Evolutionary conservation across 1,140 invertebrate genomes (phyloP).

Genomic region (Sitobion miscanthi): DNA sequence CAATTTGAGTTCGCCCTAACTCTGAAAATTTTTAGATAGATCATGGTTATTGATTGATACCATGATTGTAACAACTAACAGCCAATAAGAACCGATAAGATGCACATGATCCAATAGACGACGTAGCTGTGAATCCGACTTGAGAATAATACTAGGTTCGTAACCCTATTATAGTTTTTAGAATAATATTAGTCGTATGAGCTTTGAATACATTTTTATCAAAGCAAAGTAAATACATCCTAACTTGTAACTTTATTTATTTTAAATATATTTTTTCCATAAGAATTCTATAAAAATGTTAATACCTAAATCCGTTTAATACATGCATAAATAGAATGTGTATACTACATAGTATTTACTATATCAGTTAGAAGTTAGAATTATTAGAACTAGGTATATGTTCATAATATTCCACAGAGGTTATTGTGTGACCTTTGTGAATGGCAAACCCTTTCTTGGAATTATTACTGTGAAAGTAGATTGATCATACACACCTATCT

Average conservation of each 20-base stretch:
- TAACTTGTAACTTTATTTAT: background rate
- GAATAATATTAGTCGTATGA: background rate
- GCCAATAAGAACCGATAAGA: background rate
- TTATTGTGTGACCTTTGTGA: constrained; percentile 54
- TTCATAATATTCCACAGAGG: constrained; percentile 27
- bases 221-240: background rate
- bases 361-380: background rate
- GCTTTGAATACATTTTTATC: background rate
- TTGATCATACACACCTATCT: constrained; percentile 47
- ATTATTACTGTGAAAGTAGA: constrained; percentile 54
- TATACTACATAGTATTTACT: background rate
- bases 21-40: background rate
- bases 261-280: background rate
- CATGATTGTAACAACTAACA: background rate
- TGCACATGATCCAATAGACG: background rate
- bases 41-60: background rate
- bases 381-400: background rate
- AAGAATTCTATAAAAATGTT: background rate
- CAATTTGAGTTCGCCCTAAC: accelerated
- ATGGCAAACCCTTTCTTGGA: constrained; percentile 54
- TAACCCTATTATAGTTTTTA: background rate
- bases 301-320: background rate
- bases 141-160: background rate
- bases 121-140: background rate
- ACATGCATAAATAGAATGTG: background rate